Percentiles rank a stretch among this genome's conserved stretches.
Evolutionary conservation across 2,113 vertebrate genomes (phyloP).

Genomic region (Vimba vimba): DNA sequence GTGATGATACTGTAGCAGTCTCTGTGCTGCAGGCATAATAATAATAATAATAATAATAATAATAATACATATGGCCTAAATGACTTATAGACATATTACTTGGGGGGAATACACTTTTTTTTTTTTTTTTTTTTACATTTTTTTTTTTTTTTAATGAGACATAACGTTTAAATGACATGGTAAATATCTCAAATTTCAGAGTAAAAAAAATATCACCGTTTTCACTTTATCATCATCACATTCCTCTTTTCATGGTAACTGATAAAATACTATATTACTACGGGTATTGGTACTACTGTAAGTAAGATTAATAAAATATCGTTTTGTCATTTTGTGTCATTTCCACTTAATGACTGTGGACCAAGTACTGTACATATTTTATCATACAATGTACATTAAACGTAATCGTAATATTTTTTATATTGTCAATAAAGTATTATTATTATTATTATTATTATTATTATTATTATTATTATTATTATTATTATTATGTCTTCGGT

Average conservation of each 20-base stretch:
- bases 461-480: neutral
- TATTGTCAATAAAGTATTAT: neutral
- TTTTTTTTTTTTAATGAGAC: too few species aligned
- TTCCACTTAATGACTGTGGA: neutral
- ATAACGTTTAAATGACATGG: too few species aligned
- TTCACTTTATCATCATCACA: neutral
- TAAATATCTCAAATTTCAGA: neutral
- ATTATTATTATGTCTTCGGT: neutral
- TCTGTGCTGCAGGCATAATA: neutral
- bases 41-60: neutral
- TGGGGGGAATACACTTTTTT: too few species aligned
- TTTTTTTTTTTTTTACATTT: too few species aligned
- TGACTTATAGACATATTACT: too few species aligned
- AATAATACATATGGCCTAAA: too few species aligned
- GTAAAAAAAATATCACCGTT: neutral
- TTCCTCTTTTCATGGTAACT: neutral
- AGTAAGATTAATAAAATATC: neutral
- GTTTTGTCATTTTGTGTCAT: neutral
- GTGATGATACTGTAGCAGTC: neutral
- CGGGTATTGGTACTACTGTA: neutral
- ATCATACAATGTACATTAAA: neutral
- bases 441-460: neutral
- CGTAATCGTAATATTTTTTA: neutral
- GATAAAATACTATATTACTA: neutral
- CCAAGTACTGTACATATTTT: neutral